phyloP scores from a whole-genome alignment of 2,113 vertebrate genomes.

The Parus major region DNA sequence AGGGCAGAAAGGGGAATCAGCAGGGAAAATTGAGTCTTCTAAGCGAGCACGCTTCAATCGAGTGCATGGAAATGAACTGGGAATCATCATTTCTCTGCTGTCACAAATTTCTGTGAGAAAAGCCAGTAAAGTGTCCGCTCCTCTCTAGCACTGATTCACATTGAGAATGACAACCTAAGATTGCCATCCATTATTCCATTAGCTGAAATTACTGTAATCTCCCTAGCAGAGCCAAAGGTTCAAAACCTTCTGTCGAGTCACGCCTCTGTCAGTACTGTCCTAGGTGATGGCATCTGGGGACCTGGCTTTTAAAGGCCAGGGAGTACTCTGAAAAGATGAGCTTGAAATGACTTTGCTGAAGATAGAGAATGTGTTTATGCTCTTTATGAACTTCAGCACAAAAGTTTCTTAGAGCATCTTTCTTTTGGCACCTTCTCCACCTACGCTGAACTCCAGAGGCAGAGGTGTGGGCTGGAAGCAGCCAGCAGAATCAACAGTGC shows the following conservation, averaged over 20 bases:
- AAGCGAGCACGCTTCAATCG: not conserved
- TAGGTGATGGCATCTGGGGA: not conserved
- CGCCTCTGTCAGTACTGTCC: not conserved
- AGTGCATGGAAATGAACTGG: conserved; percentile 11
- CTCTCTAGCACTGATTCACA: not conserved
- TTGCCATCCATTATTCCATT: conserved; percentile 52
- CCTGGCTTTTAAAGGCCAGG: not conserved
- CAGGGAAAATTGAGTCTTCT: not conserved
- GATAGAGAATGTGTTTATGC: not conserved
- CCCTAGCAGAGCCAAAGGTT: not conserved
- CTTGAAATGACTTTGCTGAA: not conserved
- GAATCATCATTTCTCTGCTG: conserved; percentile 4
- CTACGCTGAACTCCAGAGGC: not conserved
- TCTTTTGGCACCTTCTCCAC: not conserved
- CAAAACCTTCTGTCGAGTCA: not conserved
- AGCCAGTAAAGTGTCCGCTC: not conserved
- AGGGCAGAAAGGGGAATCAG: not conserved
- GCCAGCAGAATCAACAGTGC: not conserved
- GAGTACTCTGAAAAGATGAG: not conserved
- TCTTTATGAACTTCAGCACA: not conserved
- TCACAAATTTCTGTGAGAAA: not conserved
- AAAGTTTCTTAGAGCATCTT: not conserved
- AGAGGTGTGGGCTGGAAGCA: not conserved
- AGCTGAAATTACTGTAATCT: conserved; percentile 29
- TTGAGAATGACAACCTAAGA: not conserved